Evolutionary conservation across 2,888 invertebrate genomes (phyloP), one percentile per base, ranked within the genome.

Genomic region (Parnassius smintheus): DNA sequence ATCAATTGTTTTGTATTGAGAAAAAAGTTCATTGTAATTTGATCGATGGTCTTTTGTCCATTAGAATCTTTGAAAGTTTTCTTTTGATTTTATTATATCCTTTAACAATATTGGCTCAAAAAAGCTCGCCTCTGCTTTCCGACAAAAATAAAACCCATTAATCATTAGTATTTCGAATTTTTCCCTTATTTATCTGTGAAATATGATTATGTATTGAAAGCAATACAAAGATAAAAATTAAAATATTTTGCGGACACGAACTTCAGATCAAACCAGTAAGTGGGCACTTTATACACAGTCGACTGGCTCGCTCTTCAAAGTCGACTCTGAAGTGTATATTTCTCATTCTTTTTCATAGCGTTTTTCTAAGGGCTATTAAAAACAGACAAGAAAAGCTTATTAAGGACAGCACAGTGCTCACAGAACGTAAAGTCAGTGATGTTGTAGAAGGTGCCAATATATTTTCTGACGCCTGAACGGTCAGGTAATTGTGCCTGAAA

Each of bases 401-500:
- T 68, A 74, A 70, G 76, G 75, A 72, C 75, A 60, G 72, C 67
- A 75, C 66, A 70, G 62, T 64, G 65, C 68, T 67, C 64, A 65
- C 59, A 63, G 72, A 71, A 49, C 18, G 18, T 13, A 49, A 69
- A 74, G 73, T 69, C 74, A 75, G 75, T 72, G 73, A 75, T 80
- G 77, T 82, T 83, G 83, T 85, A 85, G 82, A 80, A 88, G 86
- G 85, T 86, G 88, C 88, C 88, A 89, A 90, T 88, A 89, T 89
- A 88, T 90, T 88, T 88, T 81, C 88, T 88, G 86, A 84, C 85
- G 88, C 80, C 82, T 86, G 87, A 88, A 83, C 88, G 88, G 86
- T 85, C 88, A 85, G 88, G 88, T 90, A 88, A 88, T 90, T 90
- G 88, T 88, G 88, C 88, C 79, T 86, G 87, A 86, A 88, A 88